Percentiles rank a stretch among this genome's conserved stretches.
Evolutionary conservation across 2,888 invertebrate species (phyloP).

Genomic region (Eupithecia dodoneata): DNA sequence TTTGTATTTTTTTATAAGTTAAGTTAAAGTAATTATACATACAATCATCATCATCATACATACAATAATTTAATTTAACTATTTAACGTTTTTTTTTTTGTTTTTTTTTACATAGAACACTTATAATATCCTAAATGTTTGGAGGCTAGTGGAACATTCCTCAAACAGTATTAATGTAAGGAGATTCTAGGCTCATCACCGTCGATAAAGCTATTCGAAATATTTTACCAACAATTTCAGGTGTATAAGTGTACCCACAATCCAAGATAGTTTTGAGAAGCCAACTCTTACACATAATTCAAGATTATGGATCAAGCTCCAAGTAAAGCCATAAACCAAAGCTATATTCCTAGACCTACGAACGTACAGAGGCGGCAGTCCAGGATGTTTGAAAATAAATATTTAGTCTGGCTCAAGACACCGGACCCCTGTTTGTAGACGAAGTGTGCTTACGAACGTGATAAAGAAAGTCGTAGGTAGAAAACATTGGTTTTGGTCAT

Average conservation of each 20-base stretch:
- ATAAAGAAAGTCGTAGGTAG: neutral
- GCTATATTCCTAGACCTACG: slow-evolving; percentile 13
- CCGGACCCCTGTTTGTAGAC: slow-evolving; percentile 32
- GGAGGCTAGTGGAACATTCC: no score
- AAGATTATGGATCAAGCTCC: neutral
- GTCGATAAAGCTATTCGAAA: no score
- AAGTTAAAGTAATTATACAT: no score
- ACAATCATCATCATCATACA: no score
- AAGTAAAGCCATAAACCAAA: slow-evolving; percentile 13
- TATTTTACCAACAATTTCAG: neutral
- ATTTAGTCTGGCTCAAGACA: slow-evolving; percentile 33
- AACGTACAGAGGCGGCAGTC: slow-evolving; percentile 31
- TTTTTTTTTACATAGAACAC: no score
- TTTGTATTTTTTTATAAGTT: no score
- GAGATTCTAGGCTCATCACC: no score
- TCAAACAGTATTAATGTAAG: no score
- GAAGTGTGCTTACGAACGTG: slow-evolving; percentile 40
- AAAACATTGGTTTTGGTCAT: slow-evolving; percentile 20
- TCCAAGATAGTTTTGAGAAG: neutral
- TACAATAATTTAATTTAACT: no score
- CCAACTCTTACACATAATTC: neutral
- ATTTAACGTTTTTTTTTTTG: no score
- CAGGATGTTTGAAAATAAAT: slow-evolving; percentile 42
- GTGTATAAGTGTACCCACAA: neutral
- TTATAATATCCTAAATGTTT: no score